Conservation (phyloP, 2,113 vertebrate genomes). For the Rhizomys pruinosus region DNA sequence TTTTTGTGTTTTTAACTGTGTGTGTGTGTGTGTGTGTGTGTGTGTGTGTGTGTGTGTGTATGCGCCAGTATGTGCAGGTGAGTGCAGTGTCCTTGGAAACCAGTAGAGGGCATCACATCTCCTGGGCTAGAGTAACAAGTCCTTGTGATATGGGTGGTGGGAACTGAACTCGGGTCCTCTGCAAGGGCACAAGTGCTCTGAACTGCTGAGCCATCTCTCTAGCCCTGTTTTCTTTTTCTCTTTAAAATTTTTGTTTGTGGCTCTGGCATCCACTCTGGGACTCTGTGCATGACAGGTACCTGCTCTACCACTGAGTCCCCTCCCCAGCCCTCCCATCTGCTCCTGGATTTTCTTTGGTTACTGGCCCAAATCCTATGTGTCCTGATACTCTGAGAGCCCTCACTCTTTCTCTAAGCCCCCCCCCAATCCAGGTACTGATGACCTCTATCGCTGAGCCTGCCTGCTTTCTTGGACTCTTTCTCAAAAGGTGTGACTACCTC, state of each 20-base stretch:
- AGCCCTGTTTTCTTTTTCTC: too few relatives aligned
- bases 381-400: neutral
- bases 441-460: neutral
- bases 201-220: too few relatives aligned
- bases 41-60: too few relatives aligned
- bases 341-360: neutral
- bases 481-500: neutral
- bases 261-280: neutral
- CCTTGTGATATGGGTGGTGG: too few relatives aligned
- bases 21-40: too few relatives aligned
- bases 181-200: too few relatives aligned
- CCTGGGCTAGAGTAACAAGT: too few relatives aligned
- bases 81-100: too few relatives aligned
- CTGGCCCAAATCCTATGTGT: neutral
- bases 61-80: too few relatives aligned
- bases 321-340: neutral
- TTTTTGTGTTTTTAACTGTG: too few relatives aligned
- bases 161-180: too few relatives aligned
- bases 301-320: neutral
- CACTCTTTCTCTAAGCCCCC: neutral
- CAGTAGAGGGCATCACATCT: too few relatives aligned
- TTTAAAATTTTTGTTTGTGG: neutral
- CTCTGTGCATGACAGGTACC: neutral
- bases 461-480: neutral
- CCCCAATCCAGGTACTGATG: neutral